phyloP scores from a whole-genome alignment of 2,113 vertebrate species.

The Carettochelys insculpta region DNA sequence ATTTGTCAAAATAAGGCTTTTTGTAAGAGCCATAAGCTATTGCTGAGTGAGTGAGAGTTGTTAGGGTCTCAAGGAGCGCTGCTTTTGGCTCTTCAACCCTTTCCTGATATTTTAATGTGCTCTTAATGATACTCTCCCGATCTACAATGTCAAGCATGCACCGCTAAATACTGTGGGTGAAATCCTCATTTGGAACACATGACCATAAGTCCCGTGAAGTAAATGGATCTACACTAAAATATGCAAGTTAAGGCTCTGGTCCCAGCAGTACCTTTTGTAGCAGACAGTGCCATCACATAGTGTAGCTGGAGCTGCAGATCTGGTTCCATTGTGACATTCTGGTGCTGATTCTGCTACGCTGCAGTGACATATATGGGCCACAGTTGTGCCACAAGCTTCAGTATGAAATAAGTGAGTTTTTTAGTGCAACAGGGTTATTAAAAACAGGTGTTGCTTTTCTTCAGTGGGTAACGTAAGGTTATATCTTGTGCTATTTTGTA shows the following conservation, averaged over 20 bases:
- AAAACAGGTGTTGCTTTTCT: not conserved
- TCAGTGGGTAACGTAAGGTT: not conserved
- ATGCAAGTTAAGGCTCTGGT: not conserved
- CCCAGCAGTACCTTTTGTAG: not conserved
- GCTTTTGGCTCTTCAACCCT: not conserved
- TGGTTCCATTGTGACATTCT: not conserved
- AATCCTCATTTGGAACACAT: not conserved
- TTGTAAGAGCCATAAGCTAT: not conserved
- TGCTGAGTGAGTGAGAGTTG: not conserved
- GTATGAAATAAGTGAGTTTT: not conserved
- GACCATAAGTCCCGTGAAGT: not conserved
- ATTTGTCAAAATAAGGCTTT: not conserved
- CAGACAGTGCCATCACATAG: not conserved
- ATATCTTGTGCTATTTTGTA: not conserved
- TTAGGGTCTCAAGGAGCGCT: not conserved
- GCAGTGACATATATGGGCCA: not conserved
- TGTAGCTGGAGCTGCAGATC: not conserved
- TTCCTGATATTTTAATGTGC: not conserved
- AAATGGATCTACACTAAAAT: not conserved
- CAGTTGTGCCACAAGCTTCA: not conserved
- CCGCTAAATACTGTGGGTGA: not conserved
- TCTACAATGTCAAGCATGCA: not conserved
- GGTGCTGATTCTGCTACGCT: accelerated
- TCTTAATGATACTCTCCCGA: not conserved
- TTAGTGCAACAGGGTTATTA: not conserved